Evolutionary conservation across 2,113 vertebrate species (phyloP).

Genomic region (Pterocles gutturalis): DNA sequence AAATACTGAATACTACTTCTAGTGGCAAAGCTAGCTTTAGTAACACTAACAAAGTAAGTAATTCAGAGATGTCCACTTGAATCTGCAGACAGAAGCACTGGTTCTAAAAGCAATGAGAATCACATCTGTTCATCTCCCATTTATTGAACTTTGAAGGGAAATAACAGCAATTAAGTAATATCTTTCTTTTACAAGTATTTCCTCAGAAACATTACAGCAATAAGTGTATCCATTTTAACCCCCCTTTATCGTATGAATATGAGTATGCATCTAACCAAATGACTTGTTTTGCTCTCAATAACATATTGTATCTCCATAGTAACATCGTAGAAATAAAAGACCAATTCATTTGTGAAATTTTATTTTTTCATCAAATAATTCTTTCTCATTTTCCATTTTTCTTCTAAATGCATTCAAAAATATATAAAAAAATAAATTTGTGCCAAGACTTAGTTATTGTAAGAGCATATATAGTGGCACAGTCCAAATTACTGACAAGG

Average conservation of each 20-base stretch:
- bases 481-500: not conserved
- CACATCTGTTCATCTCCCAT: not conserved
- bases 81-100: not conserved
- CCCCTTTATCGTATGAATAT: not conserved
- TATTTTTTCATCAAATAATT: conserved; percentile 10
- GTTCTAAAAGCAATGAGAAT: not conserved
- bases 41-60: not conserved
- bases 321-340: not conserved
- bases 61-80: not conserved
- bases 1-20: not conserved
- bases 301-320: not conserved
- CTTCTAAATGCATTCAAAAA: not conserved
- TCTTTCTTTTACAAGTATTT: not conserved
- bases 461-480: not conserved
- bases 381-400: not conserved
- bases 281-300: not conserved
- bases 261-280: not conserved
- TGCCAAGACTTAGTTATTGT: not conserved
- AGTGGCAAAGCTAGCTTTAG: not conserved
- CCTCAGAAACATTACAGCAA: not conserved
- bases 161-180: not conserved
- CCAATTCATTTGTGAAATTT: not conserved
- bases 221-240: not conserved
- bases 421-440: not conserved
- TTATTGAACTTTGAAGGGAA: not conserved